Conservation (phyloP, 2,797 vertebrate genomes). For the Simalia tracyae region DNA sequence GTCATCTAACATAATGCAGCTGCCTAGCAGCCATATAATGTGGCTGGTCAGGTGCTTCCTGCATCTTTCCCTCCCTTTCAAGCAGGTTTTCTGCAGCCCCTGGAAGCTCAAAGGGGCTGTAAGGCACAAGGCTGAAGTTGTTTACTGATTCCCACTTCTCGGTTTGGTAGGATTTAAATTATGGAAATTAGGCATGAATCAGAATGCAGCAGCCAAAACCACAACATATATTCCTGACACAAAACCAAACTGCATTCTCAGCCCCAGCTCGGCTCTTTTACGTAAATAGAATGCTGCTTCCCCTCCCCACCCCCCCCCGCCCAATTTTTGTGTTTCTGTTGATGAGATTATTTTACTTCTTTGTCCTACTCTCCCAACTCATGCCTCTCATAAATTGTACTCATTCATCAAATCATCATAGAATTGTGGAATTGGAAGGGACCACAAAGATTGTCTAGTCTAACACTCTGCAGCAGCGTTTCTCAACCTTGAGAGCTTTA, state of each 20-base stretch:
- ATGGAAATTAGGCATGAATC: background rate
- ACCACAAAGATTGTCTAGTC: background rate
- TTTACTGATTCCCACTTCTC: background rate
- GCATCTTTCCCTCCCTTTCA: background rate
- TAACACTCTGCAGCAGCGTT: background rate
- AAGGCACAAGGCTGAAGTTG: background rate
- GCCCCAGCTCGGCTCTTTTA: background rate
- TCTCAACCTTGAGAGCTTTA: too few species aligned
- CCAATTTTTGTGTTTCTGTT: background rate
- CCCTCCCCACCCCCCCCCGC: background rate
- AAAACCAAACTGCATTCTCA: background rate
- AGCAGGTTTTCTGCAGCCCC: background rate
- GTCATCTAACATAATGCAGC: background rate
- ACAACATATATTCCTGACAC: background rate
- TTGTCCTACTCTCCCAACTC: background rate
- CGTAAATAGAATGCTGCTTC: background rate
- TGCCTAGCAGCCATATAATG: background rate
- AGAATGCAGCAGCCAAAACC: background rate
- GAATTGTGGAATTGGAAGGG: background rate
- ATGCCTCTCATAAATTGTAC: background rate
- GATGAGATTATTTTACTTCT: background rate
- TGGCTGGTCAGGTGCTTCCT: background rate
- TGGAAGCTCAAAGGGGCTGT: background rate
- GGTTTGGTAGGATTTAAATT: background rate
- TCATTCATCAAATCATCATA: background rate